Evolutionary conservation across 2,888 invertebrate genomes (phyloP), one percentile per base, ranked within the genome.

Genomic region (Pristionchus mayeri): DNA sequence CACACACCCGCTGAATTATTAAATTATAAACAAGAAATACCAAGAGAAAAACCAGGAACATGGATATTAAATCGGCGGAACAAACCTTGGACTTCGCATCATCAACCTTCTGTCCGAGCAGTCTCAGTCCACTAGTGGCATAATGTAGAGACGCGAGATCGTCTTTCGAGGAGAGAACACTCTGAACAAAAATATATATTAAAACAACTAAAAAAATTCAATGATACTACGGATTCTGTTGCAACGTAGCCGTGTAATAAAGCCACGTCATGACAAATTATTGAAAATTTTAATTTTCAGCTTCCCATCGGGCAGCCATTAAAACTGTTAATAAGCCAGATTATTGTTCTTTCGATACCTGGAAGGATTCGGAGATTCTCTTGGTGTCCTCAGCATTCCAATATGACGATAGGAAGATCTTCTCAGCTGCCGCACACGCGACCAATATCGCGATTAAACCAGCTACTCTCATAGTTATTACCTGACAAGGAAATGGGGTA

Each of bases 101-200:
- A 34, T 67, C 75, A 13, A 75, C 40, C 54, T 71, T 84, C 71
- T 71, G 71, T 13, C 50, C 52, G 37, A 85, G 83, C 34, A 85
- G 84, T 67, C 78, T 50, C 60, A 85, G 52, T 50, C 84, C 84
- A 60, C 85, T 85, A 13, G 79, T 71, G 37, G 85, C 83, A 54
- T 85, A 85, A 57, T 85, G 85, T 9, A 78, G 50, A 78, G 84
- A 37, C 18, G 85, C 34, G 50, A 85, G 50, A 44, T 85, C 81
- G 30, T 81, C 75, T 54, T 85, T 85, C 24, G 82, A 57, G 21
- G 52, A 34, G 30, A 85, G 84, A 27, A 75, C 67, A 50, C 52
- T 83, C 86, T 86, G 60, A 79, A 44, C 40, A 24, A 75, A 40
- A 44, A 75, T 75, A 44, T 9, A 52, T 16, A 27, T 24, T 34